Conservation (phyloP, 1,140 invertebrate species). For the Aphaenogaster rudis region DNA sequence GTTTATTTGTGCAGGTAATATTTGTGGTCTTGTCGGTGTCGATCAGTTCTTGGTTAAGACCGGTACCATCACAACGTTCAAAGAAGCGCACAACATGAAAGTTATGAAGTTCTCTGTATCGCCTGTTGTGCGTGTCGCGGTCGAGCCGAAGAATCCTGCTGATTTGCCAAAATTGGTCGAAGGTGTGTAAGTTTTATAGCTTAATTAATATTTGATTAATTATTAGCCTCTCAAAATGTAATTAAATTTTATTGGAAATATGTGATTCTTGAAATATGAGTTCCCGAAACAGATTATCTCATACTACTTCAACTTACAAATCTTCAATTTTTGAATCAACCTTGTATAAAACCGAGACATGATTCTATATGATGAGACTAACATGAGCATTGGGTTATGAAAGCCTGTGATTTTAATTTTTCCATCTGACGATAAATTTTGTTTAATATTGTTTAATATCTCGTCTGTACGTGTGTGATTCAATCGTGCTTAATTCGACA, state of each 20-base stretch:
- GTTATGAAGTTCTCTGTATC: conserved; percentile 99
- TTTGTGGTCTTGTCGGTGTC: conserved; percentile 99
- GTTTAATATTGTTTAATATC: conserved; percentile 25
- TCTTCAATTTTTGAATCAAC: not conserved
- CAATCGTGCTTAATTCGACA: conserved; percentile 59
- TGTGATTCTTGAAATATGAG: not conserved
- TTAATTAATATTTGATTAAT: conserved; percentile 30
- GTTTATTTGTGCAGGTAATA: conserved; percentile 90
- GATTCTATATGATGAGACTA: conserved; percentile 81
- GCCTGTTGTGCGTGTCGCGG: conserved; percentile 99
- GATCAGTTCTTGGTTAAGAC: conserved; percentile 99
- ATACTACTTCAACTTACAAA: not conserved
- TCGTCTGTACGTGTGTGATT: not conserved
- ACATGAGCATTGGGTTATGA: conserved; percentile 86
- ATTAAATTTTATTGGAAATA: conserved; percentile 1
- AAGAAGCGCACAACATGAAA: conserved; percentile 99
- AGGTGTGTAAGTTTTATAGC: conserved; percentile 87
- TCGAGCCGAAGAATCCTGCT: conserved; percentile 99
- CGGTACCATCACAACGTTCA: conserved; percentile 99
- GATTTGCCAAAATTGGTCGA: conserved; percentile 99
- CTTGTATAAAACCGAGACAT: not conserved
- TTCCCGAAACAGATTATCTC: not conserved
- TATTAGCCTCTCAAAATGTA: conserved; percentile 12
- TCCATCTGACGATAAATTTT: conserved; percentile 73
- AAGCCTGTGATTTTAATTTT: conserved; percentile 79